Conservation (phyloP, 2,888 invertebrate genomes). For the Ennomos erosarius region DNA sequence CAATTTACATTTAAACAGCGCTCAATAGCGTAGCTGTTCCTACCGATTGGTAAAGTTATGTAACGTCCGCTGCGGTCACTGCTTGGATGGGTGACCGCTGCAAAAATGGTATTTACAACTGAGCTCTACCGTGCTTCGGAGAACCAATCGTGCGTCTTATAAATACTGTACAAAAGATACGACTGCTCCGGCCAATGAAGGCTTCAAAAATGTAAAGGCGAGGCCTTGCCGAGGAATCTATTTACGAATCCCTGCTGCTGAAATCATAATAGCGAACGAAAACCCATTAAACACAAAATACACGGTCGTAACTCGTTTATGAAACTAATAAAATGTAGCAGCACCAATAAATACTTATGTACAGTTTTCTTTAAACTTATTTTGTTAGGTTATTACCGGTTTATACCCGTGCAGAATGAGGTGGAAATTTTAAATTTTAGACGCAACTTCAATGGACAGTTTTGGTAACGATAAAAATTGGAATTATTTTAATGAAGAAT, state of each 20-base stretch:
- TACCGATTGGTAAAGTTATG: no score
- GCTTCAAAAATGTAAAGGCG: constrained; percentile 10
- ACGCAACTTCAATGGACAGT: no score
- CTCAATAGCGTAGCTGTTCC: no score
- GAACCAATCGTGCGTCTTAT: constrained; percentile 3
- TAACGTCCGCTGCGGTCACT: no score
- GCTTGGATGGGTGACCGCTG: no score
- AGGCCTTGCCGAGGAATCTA: constrained; percentile 8
- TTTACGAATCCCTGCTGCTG: constrained; percentile 12
- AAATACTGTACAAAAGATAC: background rate
- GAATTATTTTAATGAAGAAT: no score
- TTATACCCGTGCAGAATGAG: constrained; percentile 1
- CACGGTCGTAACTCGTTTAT: constrained; percentile 30
- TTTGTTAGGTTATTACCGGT: constrained; percentile 13
- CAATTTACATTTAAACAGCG: no score
- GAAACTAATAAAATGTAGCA: constrained; percentile 35
- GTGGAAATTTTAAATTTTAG: background rate
- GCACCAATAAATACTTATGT: constrained; percentile 25
- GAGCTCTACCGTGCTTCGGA: no score
- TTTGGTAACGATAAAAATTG: no score
- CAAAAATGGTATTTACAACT: no score
- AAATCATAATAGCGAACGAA: constrained; percentile 33
- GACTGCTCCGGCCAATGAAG: background rate
- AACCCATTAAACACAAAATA: constrained; percentile 35
- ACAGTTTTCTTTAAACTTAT: constrained; percentile 18